Evolutionary conservation across 1,140 invertebrate genomes (phyloP), one percentile per base, ranked within the genome.

Genomic region (Ostrea denselamellosa): DNA sequence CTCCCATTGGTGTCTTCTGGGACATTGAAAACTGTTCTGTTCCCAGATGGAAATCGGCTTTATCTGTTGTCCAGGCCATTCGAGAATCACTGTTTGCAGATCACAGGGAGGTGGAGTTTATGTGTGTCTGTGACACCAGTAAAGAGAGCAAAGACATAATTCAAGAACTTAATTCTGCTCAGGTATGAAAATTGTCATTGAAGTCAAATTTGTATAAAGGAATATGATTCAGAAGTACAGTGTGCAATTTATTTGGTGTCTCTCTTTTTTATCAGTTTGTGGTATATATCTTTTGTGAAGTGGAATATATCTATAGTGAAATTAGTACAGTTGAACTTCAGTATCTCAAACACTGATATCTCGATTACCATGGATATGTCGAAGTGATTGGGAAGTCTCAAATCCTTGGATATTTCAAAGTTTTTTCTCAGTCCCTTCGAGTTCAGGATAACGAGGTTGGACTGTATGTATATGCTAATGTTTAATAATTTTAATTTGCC

Each of bases 11-110:
- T 85, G 97, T 98, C 82, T 98, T 98, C 95, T 98, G 98, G 98
- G 98, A 98, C 94, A 98, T 98, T 93, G 97, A 98, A 96, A 98
- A 98, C 93, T 97, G 97, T 94, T 96, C 96, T 94, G 97, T 98
- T 58, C 97, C 97, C 9, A 96, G 96, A 93, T 96, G 96, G 85
- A 97, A 97, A 93, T 98, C 97, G 86, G 97, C 97, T 68, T 96
- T 97, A 90, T 96, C 96, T 91, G 96, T 98, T 68, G 97, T 97
- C 22, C 96, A 97, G 90, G 96, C 96, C 68, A 97, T 98, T 90
- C 95, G 98, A 92, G 96, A 97, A 90, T 96, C 96, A 91, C 93
- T 98, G 95, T 97, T 98, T 91, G 93, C 94, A 90, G 96, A 97
- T 25, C 96, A 97, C 93, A 95, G 97, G 90, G 97, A 98, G 95